Evolutionary conservation across 2,888 invertebrate species (phyloP).

Genomic region (Psylliodes chrysocephalus): DNA sequence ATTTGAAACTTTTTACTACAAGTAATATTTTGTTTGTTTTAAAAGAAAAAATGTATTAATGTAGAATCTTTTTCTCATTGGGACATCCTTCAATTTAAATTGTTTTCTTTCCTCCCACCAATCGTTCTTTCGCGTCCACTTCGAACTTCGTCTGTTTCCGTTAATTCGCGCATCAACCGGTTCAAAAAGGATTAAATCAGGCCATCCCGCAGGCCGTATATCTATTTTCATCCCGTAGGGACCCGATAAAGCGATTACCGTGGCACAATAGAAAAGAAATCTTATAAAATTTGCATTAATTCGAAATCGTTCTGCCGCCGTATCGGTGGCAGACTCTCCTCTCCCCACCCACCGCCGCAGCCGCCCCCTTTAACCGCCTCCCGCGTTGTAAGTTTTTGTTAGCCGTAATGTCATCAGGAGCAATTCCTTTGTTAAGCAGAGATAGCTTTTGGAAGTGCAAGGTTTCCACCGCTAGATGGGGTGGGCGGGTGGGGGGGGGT

Average conservation of each 20-base stretch:
- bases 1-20: no score
- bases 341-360: background rate
- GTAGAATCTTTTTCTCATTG: no score
- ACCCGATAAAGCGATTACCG: background rate
- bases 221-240: background rate
- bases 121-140: no score
- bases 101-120: no score
- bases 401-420: slow-evolving; percentile 59
- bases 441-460: slow-evolving; percentile 61
- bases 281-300: slow-evolving; percentile 16
- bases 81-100: no score
- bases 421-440: slow-evolving; percentile 61
- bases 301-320: slow-evolving; percentile 7
- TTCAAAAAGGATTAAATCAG: background rate
- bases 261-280: slow-evolving; percentile 7
- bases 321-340: background rate
- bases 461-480: slow-evolving; percentile 61
- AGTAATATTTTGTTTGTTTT: no score
- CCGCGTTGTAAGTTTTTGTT: slow-evolving; percentile 46
- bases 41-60: no score
- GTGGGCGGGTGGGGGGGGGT: slow-evolving; percentile 61
- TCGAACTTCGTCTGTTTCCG: no score
- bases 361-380: no score
- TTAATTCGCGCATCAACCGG: no score
- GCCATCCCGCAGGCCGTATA: background rate